phyloP scores from a whole-genome alignment of 1,140 invertebrate species.

The Coenobita brevimanus region DNA sequence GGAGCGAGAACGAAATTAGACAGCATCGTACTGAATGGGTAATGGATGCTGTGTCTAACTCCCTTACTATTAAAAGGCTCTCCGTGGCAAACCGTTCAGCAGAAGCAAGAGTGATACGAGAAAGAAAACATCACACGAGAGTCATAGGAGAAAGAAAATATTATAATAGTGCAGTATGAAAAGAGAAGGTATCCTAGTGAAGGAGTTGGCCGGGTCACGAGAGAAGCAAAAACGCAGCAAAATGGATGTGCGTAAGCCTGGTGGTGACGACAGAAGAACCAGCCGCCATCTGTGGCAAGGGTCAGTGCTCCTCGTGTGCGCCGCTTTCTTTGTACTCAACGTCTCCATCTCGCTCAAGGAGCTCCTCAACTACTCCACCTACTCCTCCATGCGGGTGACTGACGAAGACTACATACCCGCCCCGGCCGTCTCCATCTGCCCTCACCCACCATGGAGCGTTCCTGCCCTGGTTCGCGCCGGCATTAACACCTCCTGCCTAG shows the following conservation, averaged over 20 bases:
- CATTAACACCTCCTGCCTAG: not conserved
- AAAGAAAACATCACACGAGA: too few relatives aligned
- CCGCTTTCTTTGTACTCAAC: not conserved
- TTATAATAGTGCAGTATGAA: too few relatives aligned
- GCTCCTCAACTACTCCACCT: not conserved
- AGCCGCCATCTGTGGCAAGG: not conserved
- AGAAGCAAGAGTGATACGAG: too few relatives aligned
- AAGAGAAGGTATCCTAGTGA: too few relatives aligned
- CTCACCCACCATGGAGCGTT: not conserved
- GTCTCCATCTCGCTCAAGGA: not conserved
- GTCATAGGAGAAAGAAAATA: too few relatives aligned
- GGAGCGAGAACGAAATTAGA: too few relatives aligned
- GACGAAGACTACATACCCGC: not conserved
- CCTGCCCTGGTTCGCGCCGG: not conserved
- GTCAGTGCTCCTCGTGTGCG: not conserved
- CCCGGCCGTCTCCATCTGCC: not conserved
- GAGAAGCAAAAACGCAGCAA: not conserved
- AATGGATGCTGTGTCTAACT: too few relatives aligned
- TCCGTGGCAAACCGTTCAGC: too few relatives aligned
- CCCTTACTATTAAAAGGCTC: too few relatives aligned
- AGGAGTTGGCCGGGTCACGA: too few relatives aligned
- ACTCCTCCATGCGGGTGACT: constrained; percentile 2
- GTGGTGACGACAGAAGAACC: not conserved
- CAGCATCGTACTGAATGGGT: too few relatives aligned
- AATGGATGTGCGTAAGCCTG: not conserved